A percentile compares a stretch with the other conserved stretches of the same genome.
These are phyloP conservation scores for Aplochiton taeniatus DNA, from an alignment of 2,797 vertebrate genomes.

Conservation along the genomic window DNA sequence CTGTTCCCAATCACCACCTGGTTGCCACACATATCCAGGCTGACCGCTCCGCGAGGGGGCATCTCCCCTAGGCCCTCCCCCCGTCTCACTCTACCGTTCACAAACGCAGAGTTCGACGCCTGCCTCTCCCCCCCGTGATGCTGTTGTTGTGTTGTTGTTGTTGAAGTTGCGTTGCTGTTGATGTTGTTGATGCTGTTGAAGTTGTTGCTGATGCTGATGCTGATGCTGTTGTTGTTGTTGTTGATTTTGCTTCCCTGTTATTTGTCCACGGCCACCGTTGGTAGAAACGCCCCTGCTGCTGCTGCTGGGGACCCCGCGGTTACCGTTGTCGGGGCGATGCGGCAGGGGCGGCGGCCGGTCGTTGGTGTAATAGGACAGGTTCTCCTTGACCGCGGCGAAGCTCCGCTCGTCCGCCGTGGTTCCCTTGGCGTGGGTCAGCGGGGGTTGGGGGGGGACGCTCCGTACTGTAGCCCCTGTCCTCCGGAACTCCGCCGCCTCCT, in stretches of 20 bases:
- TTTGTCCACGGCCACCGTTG: too few relatives aligned
- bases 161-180: constrained; percentile 8
- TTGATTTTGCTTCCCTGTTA: too few relatives aligned
- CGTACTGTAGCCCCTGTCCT: constrained; percentile 76
- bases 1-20: constrained; percentile 69
- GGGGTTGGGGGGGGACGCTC: constrained; percentile 54
- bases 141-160: constrained; percentile 11
- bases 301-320: constrained; percentile 10
- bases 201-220: too few relatives aligned
- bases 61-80: constrained; percentile 50
- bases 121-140: constrained; percentile 36
- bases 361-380: constrained; percentile 7
- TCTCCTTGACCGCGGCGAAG: constrained; percentile 15
- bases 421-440: constrained; percentile 39
- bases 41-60: constrained; percentile 55
- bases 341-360: constrained; percentile 7
- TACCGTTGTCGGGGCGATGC: not conserved
- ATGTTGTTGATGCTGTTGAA: too few relatives aligned
- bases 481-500: constrained; percentile 24
- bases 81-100: constrained; percentile 76
- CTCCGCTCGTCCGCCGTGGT: constrained; percentile 42
- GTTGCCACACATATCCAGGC: constrained; percentile 79
- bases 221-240: too few relatives aligned
- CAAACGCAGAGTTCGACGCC: constrained; percentile 77
- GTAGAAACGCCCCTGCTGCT: constrained; percentile 12